phyloP scores from a whole-genome alignment of 92 coral and sea anemone species.

The Hydrozoanthus gracilis region DNA sequence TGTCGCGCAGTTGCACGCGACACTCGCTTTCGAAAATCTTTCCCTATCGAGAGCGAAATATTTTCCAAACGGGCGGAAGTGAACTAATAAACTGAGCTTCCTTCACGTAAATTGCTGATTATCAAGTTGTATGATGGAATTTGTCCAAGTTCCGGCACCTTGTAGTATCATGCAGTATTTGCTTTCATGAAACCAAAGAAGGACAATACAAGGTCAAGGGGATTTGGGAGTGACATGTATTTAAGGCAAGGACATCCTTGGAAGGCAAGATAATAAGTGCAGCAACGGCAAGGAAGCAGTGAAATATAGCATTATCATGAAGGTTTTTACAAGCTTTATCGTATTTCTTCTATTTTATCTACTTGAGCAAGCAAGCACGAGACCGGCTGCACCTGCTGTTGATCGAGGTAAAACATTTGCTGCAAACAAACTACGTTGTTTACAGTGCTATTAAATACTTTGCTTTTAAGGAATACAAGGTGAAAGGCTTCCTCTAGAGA shows the following conservation, averaged over 20 bases:
- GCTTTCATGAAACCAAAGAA: constrained; percentile 3
- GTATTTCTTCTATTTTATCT: background rate
- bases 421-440: background rate
- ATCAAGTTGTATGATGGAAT: background rate
- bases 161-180: background rate
- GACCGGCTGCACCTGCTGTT: background rate
- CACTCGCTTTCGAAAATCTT: too few relatives aligned
- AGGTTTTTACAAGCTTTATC: background rate
- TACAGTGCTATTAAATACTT: background rate
- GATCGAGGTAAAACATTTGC: background rate
- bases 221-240: background rate
- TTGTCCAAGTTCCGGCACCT: constrained; percentile 25
- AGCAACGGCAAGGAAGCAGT: background rate
- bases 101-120: background rate
- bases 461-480: too few relatives aligned
- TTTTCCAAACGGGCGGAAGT: too few relatives aligned
- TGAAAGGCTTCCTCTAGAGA: background rate
- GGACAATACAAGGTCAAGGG: constrained; percentile 2
- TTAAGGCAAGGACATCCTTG: background rate
- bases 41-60: too few relatives aligned
- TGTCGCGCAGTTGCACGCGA: too few relatives aligned
- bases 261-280: too few relatives aligned
- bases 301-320: constrained; percentile 1
- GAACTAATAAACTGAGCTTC: too few relatives aligned
- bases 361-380: background rate